These are phyloP conservation scores for Tanypteryx hageni DNA, from an alignment of 2,888 invertebrate species.

Conservation along the genomic window DNA sequence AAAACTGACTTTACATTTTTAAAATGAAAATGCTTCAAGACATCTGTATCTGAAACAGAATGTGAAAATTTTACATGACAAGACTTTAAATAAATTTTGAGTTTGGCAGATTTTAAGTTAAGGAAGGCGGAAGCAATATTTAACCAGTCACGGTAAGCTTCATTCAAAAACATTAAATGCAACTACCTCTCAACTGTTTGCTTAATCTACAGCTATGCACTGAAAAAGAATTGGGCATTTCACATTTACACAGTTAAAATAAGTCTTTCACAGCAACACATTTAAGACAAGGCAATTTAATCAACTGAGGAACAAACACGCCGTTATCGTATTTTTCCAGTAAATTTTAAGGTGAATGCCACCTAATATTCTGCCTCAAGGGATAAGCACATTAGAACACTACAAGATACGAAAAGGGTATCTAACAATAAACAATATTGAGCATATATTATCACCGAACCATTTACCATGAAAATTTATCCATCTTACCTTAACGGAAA, in stretches of 20 bases:
- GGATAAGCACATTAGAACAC: slow-evolving; percentile 45
- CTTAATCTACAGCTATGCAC: slow-evolving; percentile 58
- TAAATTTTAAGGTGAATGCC: slow-evolving; percentile 51
- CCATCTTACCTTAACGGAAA: slow-evolving; percentile 61
- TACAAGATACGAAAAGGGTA: slow-evolving; percentile 40
- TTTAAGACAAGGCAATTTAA: slow-evolving; percentile 54
- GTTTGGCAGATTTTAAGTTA: slow-evolving; percentile 30
- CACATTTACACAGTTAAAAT: slow-evolving; percentile 57
- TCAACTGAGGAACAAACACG: slow-evolving; percentile 59
- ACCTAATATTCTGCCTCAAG: slow-evolving; percentile 22
- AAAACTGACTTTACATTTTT: slow-evolving; percentile 62
- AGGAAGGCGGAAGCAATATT: slow-evolving; percentile 55
- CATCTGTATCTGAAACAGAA: slow-evolving; percentile 64
- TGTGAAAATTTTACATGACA: slow-evolving; percentile 49
- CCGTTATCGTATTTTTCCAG: slow-evolving; percentile 51
- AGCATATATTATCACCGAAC: slow-evolving; percentile 56
- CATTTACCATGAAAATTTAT: slow-evolving; percentile 52
- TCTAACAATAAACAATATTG: slow-evolving; percentile 45
- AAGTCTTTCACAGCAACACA: slow-evolving; percentile 60
- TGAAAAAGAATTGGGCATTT: slow-evolving; percentile 63
- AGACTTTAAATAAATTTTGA: slow-evolving; percentile 55
- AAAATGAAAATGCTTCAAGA: slow-evolving; percentile 62
- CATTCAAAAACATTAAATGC: slow-evolving; percentile 39
- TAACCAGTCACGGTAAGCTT: slow-evolving; percentile 5
- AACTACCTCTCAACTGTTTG: slow-evolving; percentile 60